phyloP scores from a whole-genome alignment of 2,888 invertebrate species.

The Shargacucullia verbasci region DNA sequence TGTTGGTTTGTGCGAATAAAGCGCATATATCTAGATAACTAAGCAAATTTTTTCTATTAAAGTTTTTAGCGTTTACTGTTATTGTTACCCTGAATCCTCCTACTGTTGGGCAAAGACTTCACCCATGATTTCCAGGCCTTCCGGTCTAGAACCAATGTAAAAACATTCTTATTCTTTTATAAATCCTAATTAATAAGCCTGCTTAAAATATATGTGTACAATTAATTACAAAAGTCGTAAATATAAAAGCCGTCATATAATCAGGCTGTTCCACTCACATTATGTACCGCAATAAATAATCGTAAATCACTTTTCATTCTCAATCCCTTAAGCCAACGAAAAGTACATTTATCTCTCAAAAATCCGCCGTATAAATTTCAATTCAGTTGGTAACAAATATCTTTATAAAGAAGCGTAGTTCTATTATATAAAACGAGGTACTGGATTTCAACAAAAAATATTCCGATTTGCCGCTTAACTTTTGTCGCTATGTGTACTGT shows the following conservation, averaged over 20 bases:
- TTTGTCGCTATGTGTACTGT: constrained; percentile 29
- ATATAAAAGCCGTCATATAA: no score
- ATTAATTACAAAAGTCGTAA: no score
- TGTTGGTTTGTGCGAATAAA: not conserved
- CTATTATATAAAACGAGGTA: not conserved
- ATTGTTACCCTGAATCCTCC: no score
- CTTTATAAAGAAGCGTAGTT: not conserved
- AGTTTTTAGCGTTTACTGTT: no score
- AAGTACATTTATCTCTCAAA: constrained; percentile 10
- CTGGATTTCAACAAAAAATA: not conserved
- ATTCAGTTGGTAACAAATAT: constrained; percentile 1
- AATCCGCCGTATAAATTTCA: constrained; percentile 6
- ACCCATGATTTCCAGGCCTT: no score
- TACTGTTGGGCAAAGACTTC: no score
- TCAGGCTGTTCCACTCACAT: constrained; percentile 10
- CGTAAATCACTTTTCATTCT: constrained; percentile 1
- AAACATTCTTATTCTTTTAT: no score
- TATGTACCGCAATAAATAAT: constrained; percentile 23
- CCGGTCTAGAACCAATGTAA: no score
- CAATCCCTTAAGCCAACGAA: not conserved
- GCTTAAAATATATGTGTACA: no score
- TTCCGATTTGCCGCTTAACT: constrained; percentile 13
- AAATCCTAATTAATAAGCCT: no score
- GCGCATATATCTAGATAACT: no score
- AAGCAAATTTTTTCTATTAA: no score